These are phyloP conservation scores for Cynaeus angustus DNA, from an alignment of 2,888 invertebrate species.

Conservation along the genomic window DNA sequence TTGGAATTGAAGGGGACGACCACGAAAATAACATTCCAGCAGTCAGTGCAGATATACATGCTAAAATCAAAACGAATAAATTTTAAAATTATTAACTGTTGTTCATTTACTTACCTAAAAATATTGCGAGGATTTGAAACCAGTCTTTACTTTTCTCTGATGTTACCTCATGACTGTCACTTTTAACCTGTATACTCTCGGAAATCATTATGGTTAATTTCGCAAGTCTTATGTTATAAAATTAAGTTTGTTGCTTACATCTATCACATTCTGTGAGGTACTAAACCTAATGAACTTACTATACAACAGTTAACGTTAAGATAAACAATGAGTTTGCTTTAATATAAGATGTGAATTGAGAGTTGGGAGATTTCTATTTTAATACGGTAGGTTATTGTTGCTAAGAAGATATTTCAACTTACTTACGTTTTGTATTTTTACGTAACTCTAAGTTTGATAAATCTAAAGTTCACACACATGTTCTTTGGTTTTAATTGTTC, in stretches of 20 bases:
- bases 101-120: conserved; percentile 39
- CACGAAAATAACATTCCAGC: conserved; percentile 60
- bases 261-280: background rate
- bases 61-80: conserved; percentile 21
- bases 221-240: too few relatives aligned
- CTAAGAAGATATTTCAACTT: background rate
- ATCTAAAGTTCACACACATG: too few relatives aligned
- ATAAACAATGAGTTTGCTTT: conserved; percentile 20
- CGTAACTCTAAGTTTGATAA: too few relatives aligned
- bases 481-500: too few relatives aligned
- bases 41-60: conserved; percentile 52
- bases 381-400: background rate
- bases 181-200: conserved; percentile 3
- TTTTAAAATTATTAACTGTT: background rate
- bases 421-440: too few relatives aligned
- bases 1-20: conserved; percentile 66
- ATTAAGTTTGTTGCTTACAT: too few relatives aligned
- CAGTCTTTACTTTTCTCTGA: conserved; percentile 34
- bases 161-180: background rate
- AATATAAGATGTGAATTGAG: background rate
- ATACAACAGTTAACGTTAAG: background rate
- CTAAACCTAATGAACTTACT: background rate
- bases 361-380: conserved; percentile 11
- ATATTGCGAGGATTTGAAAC: conserved; percentile 48
- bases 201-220: conserved; percentile 22